Evolutionary conservation across 2,113 vertebrate genomes (phyloP).

Genomic region (Oplegnathus fasciatus): DNA sequence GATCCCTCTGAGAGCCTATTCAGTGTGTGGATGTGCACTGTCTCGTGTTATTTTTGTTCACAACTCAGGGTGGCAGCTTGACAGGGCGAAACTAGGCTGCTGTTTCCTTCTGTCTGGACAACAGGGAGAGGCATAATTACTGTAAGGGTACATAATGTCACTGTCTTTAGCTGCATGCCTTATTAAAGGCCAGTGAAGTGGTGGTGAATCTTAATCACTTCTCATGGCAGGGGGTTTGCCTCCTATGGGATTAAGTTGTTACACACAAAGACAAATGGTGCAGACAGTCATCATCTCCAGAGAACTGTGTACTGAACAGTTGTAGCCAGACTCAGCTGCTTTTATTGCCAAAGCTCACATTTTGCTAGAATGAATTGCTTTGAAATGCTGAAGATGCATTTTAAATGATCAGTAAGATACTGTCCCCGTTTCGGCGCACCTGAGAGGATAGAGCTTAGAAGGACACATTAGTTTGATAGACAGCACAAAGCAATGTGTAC

Average conservation of each 20-base stretch:
- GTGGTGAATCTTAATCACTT: conserved; percentile 54
- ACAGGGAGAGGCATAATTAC: conserved; percentile 25
- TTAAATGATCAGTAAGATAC: neutral
- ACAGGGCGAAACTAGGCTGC: neutral
- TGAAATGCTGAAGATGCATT: neutral
- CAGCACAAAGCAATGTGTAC: conserved; percentile 1
- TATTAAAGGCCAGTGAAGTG: conserved; percentile 25
- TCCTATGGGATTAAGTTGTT: conserved; percentile 18
- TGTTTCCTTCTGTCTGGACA: neutral
- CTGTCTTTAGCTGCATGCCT: conserved; percentile 28
- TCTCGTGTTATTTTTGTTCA: neutral
- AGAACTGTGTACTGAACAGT: conserved; percentile 1
- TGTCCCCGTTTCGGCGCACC: neutral
- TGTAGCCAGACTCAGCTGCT: conserved; percentile 3
- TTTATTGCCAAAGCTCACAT: neutral
- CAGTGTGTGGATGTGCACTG: neutral
- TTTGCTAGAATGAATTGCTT: neutral
- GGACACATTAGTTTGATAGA: conserved; percentile 13
- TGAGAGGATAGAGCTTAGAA: neutral
- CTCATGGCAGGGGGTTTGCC: neutral
- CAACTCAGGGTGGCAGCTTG: neutral
- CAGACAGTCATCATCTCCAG: neutral
- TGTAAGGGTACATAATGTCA: conserved; percentile 4
- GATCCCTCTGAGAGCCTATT: neutral
- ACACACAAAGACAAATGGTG: neutral